Conservation (phyloP, 92 coral and sea anemone genomes). For the Scolanthus callimorphus region DNA sequence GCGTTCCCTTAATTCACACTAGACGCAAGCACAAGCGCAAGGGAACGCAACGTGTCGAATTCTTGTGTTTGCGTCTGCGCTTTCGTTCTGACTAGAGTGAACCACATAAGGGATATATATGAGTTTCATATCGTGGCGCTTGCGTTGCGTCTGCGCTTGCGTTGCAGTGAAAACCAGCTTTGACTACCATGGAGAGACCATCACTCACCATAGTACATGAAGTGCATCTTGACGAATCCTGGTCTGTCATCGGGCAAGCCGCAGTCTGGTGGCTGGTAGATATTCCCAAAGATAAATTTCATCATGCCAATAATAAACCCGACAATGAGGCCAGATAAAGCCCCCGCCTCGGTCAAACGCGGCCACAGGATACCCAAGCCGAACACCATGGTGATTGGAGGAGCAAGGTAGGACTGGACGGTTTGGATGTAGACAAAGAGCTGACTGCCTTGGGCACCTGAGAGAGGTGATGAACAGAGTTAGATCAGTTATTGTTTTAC, state of each 20-base stretch:
- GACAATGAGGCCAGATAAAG: conserved; percentile 59
- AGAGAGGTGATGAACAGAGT: not conserved
- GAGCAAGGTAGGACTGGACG: conserved; percentile 88
- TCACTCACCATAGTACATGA: conserved; percentile 86
- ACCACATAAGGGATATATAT: no score
- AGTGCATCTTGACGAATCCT: conserved; percentile 87
- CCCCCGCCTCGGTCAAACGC: conserved; percentile 81
- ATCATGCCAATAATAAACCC: conserved; percentile 79
- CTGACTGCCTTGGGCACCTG: conserved; percentile 82
- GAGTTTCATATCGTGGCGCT: no score
- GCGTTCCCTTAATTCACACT: no score
- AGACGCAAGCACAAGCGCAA: no score
- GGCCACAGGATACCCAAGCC: conserved; percentile 95
- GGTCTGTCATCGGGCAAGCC: conserved; percentile 82
- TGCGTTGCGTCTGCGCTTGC: no score
- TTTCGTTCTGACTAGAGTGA: no score
- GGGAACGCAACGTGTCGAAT: no score
- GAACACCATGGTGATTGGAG: conserved; percentile 93
- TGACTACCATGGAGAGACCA: not conserved
- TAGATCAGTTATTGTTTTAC: no score
- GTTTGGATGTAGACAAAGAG: conserved; percentile 95
- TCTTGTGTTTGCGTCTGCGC: no score
- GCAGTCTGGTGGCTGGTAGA: conserved; percentile 71
- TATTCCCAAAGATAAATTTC: conserved; percentile 76
- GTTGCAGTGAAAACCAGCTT: no score